phyloP scores from a whole-genome alignment of 2,113 vertebrate genomes.

The Menura novaehollandiae region DNA sequence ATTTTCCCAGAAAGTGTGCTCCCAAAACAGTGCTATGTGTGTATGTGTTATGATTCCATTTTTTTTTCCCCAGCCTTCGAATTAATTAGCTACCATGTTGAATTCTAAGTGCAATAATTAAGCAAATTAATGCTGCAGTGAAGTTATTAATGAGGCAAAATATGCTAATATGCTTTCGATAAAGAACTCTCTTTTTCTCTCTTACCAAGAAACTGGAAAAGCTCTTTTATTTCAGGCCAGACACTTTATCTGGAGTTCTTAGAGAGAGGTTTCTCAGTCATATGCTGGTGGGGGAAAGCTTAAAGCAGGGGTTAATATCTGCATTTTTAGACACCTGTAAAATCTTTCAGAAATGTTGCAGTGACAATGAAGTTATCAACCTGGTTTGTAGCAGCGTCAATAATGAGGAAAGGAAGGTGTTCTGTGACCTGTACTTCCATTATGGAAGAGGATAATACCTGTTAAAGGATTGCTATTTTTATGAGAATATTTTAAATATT shows the following conservation, averaged over 20 bases:
- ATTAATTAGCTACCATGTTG: constrained; percentile 79
- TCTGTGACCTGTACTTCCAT: constrained; percentile 17
- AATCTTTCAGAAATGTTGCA: not conserved
- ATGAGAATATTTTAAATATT: constrained; percentile 10
- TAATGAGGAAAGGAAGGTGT: not conserved
- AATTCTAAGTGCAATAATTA: constrained; percentile 82
- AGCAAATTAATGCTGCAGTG: constrained; percentile 80
- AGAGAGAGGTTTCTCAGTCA: constrained; percentile 34
- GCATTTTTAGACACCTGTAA: constrained; percentile 55
- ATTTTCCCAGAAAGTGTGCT: not conserved
- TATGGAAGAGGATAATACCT: not conserved
- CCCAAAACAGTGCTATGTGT: not conserved
- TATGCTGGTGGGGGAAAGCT: constrained; percentile 48
- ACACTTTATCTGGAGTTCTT: constrained; percentile 74
- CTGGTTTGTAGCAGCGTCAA: not conserved
- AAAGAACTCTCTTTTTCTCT: constrained; percentile 71
- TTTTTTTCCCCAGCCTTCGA: constrained; percentile 51
- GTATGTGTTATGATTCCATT: constrained; percentile 57
- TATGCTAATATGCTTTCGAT: constrained; percentile 81
- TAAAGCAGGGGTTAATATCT: constrained; percentile 69
- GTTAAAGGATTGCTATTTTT: constrained; percentile 14
- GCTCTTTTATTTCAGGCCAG: constrained; percentile 73
- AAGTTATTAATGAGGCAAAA: constrained; percentile 83
- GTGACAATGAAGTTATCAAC: constrained; percentile 4
- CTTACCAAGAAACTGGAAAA: constrained; percentile 72